Base-by-base conservation (phyloP, 2,888 invertebrate species). In the Caenorhabditis angaria region DNA sequence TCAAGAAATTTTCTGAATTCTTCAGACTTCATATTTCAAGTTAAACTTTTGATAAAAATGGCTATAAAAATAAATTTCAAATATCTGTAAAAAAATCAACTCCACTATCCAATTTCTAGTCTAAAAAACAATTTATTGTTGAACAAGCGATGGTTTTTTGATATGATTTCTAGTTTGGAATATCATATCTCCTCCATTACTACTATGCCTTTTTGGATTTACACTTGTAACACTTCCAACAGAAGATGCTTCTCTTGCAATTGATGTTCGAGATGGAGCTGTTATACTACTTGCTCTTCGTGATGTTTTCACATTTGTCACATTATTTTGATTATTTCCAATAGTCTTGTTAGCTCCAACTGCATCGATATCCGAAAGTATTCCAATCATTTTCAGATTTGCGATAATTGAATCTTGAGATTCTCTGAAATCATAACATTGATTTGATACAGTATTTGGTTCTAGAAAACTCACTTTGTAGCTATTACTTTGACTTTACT, bases 341-440 rank as follows among this genome's bases (percentile, higher is more conserved):
- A n/a, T n/a, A n/a, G n/a, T n/a, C n/a, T n/a, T n/a, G n/a, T n/a
- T 41, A 18, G 41, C 41, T 18, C 41, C 41, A 41, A 48, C 35
- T 0, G 63, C 57, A 28, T 71, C 71, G 35, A 71, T 56, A 18
- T 77, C 73, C 14, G 62, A 55, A 6, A 77, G 63, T 32, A 77
- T 77, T 8, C 77, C 77, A 41, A 77, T 73, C 77, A 77, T 77
- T 29, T 73, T 73, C 65, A 77, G 54, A 54, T 77, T 77, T 4
- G 77, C 66, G 6, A 77, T 77, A n/a, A 77, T 73, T 20, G 73
- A 70, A 25, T 77, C 77, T 61, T 77, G 77, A 0, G 68, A 68
- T 32, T 77, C 77, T 48, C 70, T 63, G 59, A 27, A 64, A 69
- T 22, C 8, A 48, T 25, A 35, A 6, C n/a, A 6, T 18, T 51